Base-by-base conservation (phyloP, 1,140 invertebrate species). In the Penaeus indicus region DNA sequence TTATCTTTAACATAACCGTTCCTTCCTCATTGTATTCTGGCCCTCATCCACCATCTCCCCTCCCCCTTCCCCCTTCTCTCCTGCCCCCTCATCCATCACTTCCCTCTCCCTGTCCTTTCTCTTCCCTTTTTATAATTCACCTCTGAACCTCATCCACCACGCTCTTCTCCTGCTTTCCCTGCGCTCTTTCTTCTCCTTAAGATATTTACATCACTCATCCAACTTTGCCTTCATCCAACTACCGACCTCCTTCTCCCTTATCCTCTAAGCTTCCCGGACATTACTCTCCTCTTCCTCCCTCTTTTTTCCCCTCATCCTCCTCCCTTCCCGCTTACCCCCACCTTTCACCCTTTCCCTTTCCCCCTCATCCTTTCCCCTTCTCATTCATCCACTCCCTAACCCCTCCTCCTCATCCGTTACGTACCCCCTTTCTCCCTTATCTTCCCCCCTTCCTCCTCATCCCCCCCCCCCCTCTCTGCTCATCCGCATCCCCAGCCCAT, bases 371-470 rank as follows among this genome's bases (percentile, higher is more conserved):
- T 75, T 38, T 75, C 42, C 54, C 75, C 64, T 10, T 16, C 64
- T 67, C 18, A 42, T 4, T 10, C 38, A 42, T 10, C 38, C 38
- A 7, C 38, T 7, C 8, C 38, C 38, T 32, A 32, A 8, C 38
- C 38, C 60, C 19, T 21, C n/a, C 75, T 3, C 7, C 75, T 3
- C n/a, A 78, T 32, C 3, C 21, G 21, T 84, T 21, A 22, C 67
- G 69, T 69, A 21, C 3, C 27, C 19, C n/a, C 84, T 85, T 42
- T 16, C 69, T 63, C 84, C 27, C 72, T 77, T 67, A 32, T 54
- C 67, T 63, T 85, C 69, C 25, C 84, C 61, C 84, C 19, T 72
- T 77, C 69, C 38, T 54, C 21, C 19, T 42, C 60, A n/a, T 25
- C 38, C 32, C 61, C 38, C 38, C 38, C 38, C 3, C 38, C 38